Base-by-base conservation (phyloP, 2,888 invertebrate species). In the Doris montereyensis region DNA sequence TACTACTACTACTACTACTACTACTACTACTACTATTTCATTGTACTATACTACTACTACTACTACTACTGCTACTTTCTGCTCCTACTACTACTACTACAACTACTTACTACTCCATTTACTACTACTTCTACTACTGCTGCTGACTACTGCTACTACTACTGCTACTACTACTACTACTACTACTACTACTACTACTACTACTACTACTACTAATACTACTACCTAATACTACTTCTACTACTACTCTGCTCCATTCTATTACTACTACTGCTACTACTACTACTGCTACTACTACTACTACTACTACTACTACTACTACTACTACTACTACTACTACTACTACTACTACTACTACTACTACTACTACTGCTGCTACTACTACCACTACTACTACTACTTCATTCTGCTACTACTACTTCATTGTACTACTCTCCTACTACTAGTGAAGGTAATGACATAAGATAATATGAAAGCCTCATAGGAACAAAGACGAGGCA, bases 51-150 rank as follows among this genome's bases (percentile, higher is more conserved):
- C 0, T n/a, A 26, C 68, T 68, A 24, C 30, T 30, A 68, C 30
- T 68, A 68, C 68, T 68, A 68, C 68, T 68, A 68, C 30, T 8
- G 30, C 28, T 26, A 26, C 30, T 28, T 28, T 30, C 28, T 28
- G n/a, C 68, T 68, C n/a, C 30, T 30, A 68, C 30, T 68, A 68
- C 68, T 68, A 68, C 68, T 68, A 68, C 30, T 8, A 68, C 28
- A 10, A 26, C 30, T 28, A 68, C 68, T 1, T 28, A 26, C 30
- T 68, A 17, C 68, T 68, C 2, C 68, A 28, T 8, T 26, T 30
- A 68, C 68, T 68, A 68, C 30, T 30, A 68, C 68, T 68, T 28
- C 30, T 28, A 68, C 68, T 68, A 68, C 68, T 68, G 5, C 68
- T 30, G 30, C 68, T 68, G n/a, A 65, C 62, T 62, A 13, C 62